Evolutionary conservation across 2,113 vertebrate genomes (phyloP), one percentile per base, ranked within the genome.

Genomic region (Silurus asotus): DNA sequence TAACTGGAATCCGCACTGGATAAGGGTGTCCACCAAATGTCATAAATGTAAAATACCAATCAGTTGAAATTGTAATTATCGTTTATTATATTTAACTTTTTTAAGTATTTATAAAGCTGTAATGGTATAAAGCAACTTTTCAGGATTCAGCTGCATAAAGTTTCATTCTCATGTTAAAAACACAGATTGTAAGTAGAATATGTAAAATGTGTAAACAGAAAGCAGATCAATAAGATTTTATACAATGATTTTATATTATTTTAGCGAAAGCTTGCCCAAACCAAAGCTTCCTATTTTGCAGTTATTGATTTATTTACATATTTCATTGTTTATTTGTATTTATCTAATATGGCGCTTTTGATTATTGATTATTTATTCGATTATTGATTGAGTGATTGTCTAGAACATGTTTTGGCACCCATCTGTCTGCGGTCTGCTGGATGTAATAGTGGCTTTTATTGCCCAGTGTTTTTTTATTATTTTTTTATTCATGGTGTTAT

Each of bases 401-500:
- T 19, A 78, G 8, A 19, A 58, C 15, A 10, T 8, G 55, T 25
- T 6, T 13, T 20, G 70, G 69, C 37, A 72, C 17, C 9, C 5
- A 48, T 10, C 9, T 51, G 45, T 51, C 8, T 14, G 48, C 72
- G 7, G 72, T 2, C 25, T 78, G 25, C 25, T 28, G 8, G 76
- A 37, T 37, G 1, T 37, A 37, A 37, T 37, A 37, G 37, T 37
- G 37, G 23, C 8, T 78, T 70, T 61, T 48, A 6, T 61, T 59
- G 51, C 45, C 19, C 28, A 19, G 45, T 28, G 56, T 55, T 25
- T 55, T 53, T 6, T 28, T 69, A n/a, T n/a, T 76, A 58, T 19
- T 13, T 84, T 84, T 62, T 76, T 75, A 28, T 78, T 37, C 45
- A 20, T 37, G 15, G 17, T 19, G 64, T 28, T 69, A 53, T 82